Conservation (phyloP, 2,888 invertebrate species). For the Gisinianus flammeolus region DNA sequence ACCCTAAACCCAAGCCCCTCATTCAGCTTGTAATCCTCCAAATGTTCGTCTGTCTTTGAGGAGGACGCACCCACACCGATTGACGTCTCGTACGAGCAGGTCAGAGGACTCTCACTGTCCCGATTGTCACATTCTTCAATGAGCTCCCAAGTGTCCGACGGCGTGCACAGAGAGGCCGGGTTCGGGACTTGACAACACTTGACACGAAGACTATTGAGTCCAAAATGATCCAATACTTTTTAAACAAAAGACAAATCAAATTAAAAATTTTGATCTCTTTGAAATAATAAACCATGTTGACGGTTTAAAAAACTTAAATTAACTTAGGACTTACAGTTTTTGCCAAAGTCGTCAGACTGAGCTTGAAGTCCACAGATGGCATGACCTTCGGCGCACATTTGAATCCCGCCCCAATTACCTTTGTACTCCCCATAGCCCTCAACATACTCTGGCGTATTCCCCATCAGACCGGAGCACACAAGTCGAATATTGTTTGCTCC, state of each 20-base stretch:
- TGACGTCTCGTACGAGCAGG: slow-evolving; percentile 7
- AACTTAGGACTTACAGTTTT: too few relatives aligned
- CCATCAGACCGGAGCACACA: slow-evolving; percentile 16
- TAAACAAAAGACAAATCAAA: too few relatives aligned
- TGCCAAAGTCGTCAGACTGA: slow-evolving; percentile 37
- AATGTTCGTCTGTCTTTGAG: neutral
- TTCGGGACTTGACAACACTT: slow-evolving; percentile 21
- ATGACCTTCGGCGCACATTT: slow-evolving; percentile 40
- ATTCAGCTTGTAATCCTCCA: neutral
- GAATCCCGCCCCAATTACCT: slow-evolving; percentile 48
- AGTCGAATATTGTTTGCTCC: slow-evolving; percentile 26
- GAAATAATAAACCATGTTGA: too few relatives aligned
- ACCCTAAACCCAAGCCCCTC: neutral
- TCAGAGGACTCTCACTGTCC: slow-evolving; percentile 1
- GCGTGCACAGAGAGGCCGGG: slow-evolving; percentile 18
- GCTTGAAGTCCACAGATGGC: slow-evolving; percentile 48
- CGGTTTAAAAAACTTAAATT: too few relatives aligned
- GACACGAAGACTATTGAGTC: neutral
- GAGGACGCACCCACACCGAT: slow-evolving; percentile 13
- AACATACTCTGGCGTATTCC: neutral
- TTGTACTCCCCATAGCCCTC: slow-evolving; percentile 43
- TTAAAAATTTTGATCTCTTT: too few relatives aligned
- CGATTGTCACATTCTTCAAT: slow-evolving; percentile 31
- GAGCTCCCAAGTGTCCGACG: slow-evolving; percentile 27
- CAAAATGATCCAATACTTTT: neutral